Evolutionary conservation across 2,113 vertebrate genomes (phyloP).

Genomic region (Porphyrio hochstetteri): DNA sequence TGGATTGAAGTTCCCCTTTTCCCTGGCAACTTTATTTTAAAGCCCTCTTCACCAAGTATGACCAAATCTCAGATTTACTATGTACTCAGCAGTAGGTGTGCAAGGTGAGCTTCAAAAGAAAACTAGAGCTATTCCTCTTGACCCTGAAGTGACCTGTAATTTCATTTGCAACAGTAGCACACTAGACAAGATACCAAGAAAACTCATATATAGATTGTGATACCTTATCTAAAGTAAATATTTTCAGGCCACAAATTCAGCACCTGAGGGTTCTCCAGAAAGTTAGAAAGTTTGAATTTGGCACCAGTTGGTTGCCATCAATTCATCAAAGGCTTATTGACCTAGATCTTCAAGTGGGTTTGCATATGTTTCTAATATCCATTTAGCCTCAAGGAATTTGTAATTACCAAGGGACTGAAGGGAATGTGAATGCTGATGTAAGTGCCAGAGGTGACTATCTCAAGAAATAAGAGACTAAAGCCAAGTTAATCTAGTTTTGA

Average conservation of each 20-base stretch:
- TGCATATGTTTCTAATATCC: constrained; percentile 41
- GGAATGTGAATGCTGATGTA: background rate
- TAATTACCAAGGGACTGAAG: background rate
- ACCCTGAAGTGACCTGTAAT: background rate
- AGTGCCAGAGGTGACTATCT: constrained; percentile 20
- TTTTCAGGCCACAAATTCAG: background rate
- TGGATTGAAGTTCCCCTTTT: too few relatives aligned
- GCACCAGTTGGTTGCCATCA: background rate
- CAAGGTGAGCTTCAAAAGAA: background rate
- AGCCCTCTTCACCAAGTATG: too few relatives aligned
- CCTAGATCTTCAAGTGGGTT: constrained; percentile 1
- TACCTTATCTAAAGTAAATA: constrained; percentile 2
- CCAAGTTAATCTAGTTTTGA: constrained; percentile 32
- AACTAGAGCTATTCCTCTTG: background rate
- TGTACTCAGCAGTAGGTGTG: background rate
- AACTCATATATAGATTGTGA: background rate
- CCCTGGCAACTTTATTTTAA: too few relatives aligned
- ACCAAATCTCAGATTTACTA: background rate
- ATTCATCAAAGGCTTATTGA: background rate
- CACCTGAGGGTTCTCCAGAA: constrained; percentile 1
- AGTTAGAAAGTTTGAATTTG: background rate
- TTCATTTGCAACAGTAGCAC: background rate
- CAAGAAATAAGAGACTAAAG: constrained; percentile 16
- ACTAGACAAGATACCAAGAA: background rate
- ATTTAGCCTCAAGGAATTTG: constrained; percentile 37